Evolutionary conservation across 2,888 invertebrate species (phyloP).

Genomic region (Callyntrura guangdongensis): DNA sequence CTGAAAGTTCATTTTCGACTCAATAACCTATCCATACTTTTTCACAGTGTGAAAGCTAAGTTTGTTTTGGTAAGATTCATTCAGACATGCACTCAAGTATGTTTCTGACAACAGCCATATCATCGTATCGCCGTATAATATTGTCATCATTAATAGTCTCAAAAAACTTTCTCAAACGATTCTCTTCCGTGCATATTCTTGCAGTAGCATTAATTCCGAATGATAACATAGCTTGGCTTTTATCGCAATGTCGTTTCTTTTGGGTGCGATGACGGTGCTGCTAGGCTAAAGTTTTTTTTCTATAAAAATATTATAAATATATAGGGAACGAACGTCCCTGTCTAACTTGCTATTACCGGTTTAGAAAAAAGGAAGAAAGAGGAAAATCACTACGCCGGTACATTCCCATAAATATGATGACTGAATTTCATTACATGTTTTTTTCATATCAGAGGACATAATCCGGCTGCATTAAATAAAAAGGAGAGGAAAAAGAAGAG

Average conservation of each 20-base stretch:
- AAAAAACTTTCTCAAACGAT: background rate
- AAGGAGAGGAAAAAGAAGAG: background rate
- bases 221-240: background rate
- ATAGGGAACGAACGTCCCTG: no score
- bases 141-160: conserved; percentile 3
- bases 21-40: no score
- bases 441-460: conserved; percentile 41
- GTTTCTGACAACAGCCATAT: no score
- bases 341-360: no score
- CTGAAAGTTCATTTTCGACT: no score
- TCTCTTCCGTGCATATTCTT: background rate
- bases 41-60: no score
- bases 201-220: background rate
- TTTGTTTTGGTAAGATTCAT: no score
- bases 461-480: conserved; percentile 47
- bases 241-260: background rate
- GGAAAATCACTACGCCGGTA: conserved; percentile 20
- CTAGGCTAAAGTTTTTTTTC: background rate
- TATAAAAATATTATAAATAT: background rate
- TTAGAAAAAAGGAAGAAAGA: background rate
- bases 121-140: no score
- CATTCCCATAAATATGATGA: conserved; percentile 57
- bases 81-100: no score
- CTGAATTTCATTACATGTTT: conserved; percentile 46
- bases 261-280: background rate